Percentiles rank a stretch among this genome's conserved stretches.
Evolutionary conservation across 1,140 invertebrate species (phyloP).

Genomic region (Papilio glaucus): DNA sequence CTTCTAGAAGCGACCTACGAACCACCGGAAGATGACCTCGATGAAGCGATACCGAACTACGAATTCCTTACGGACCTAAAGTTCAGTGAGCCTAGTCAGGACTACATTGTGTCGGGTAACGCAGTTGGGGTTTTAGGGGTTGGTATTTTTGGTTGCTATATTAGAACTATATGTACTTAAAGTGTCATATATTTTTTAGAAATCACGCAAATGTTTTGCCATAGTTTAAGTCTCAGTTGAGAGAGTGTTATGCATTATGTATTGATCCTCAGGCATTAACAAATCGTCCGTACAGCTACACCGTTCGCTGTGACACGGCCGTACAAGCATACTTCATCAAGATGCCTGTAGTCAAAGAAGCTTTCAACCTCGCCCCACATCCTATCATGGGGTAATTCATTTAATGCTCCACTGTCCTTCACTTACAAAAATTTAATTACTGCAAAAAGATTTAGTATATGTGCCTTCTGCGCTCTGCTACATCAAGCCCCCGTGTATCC

Average conservation of each 20-base stretch:
- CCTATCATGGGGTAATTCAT: slow-evolving; percentile 70
- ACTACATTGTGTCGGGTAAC: slow-evolving; percentile 76
- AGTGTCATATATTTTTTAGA: too few relatives aligned
- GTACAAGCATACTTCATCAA: slow-evolving; percentile 74
- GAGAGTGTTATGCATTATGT: background rate
- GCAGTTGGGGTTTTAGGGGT: slow-evolving; percentile 73
- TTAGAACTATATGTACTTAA: too few relatives aligned
- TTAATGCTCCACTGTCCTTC: background rate
- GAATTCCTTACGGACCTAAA: slow-evolving; percentile 74
- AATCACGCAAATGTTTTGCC: too few relatives aligned
- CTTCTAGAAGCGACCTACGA: slow-evolving; percentile 68
- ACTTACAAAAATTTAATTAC: background rate
- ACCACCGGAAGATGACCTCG: slow-evolving; percentile 63
- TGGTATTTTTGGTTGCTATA: too few relatives aligned
- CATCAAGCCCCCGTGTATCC: too few relatives aligned
- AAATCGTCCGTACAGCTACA: slow-evolving; percentile 72
- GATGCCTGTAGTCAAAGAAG: slow-evolving; percentile 64
- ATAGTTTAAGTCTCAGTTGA: too few relatives aligned
- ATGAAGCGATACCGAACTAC: slow-evolving; percentile 74
- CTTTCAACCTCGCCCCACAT: slow-evolving; percentile 70
- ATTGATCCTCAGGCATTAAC: slow-evolving; percentile 59
- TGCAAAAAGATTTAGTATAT: too few relatives aligned
- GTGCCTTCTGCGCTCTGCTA: too few relatives aligned
- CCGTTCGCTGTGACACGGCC: slow-evolving; percentile 68
- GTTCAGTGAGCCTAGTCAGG: slow-evolving; percentile 68